A percentile compares a stretch with the other conserved stretches of the same genome.
Evolutionary conservation across 2,888 invertebrate species (phyloP).

Genomic region (Napeogenes inachia): DNA sequence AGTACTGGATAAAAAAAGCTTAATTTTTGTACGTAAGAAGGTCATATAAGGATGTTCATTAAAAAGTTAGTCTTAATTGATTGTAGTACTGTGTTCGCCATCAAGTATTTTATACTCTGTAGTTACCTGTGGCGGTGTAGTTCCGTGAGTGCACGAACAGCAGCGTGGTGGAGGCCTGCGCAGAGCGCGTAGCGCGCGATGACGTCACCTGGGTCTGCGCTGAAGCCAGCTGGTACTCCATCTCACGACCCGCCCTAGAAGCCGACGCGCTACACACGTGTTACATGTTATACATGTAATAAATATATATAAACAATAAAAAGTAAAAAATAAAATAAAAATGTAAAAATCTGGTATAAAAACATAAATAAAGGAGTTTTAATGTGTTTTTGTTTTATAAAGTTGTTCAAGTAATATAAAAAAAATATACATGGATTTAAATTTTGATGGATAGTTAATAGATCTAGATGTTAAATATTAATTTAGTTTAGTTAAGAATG

Average conservation of each 20-base stretch:
- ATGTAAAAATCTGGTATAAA: conserved; percentile 8
- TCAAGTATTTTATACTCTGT: conserved; percentile 3
- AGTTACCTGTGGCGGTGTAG: conserved; percentile 61
- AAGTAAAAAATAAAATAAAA: conserved; percentile 29
- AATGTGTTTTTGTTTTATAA: background rate
- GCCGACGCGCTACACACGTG: conserved; percentile 45
- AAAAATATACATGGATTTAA: too few species aligned
- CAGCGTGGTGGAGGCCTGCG: conserved; percentile 53
- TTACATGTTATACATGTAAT: background rate
- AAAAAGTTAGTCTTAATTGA: background rate
- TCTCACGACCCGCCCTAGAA: conserved; percentile 80
- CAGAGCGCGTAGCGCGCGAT: conserved; percentile 52
- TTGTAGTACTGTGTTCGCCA: background rate
- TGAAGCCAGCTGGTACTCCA: conserved; percentile 82
- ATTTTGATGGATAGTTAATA: too few species aligned
- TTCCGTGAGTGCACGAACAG: conserved; percentile 62
- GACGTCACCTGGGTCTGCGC: conserved; percentile 60
- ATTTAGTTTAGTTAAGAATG: too few species aligned
- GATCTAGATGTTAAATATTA: too few species aligned
- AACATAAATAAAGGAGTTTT: background rate
- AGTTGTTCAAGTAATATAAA: too few species aligned
- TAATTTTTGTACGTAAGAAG: too few species aligned
- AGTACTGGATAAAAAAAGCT: too few species aligned
- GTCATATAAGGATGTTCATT: too few species aligned
- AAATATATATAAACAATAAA: conserved; percentile 23